Evolutionary conservation across 2,888 invertebrate genomes (phyloP).

Genomic region (Himalopsyche anomala): DNA sequence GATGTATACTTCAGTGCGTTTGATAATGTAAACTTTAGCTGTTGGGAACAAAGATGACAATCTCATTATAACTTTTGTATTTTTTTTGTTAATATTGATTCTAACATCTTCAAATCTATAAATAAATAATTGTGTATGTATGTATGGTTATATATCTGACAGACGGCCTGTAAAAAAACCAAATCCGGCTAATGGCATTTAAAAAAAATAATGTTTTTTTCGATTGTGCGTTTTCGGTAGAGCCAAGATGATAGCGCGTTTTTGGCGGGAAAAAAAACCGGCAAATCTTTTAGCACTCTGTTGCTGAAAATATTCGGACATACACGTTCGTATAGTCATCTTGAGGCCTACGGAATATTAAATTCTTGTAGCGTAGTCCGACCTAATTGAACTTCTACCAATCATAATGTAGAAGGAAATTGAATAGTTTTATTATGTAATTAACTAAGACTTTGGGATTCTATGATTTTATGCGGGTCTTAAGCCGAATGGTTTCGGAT

Average conservation of each 20-base stretch:
- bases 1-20: background rate
- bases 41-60: background rate
- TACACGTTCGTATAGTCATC: background rate
- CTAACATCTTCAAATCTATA: background rate
- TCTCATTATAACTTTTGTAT: background rate
- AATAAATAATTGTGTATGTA: background rate
- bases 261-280: slow-evolving; percentile 2
- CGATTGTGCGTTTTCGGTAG: slow-evolving; percentile 35
- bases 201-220: background rate
- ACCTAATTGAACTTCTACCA: no score
- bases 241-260: slow-evolving; percentile 3
- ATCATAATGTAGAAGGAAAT: no score
- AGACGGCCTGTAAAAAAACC: background rate
- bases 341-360: no score
- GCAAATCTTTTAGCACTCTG: background rate
- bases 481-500: no score
- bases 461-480: no score
- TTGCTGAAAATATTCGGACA: background rate
- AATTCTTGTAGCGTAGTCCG: no score
- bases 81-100: background rate
- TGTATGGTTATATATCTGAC: background rate
- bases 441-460: no score
- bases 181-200: slow-evolving; percentile 43
- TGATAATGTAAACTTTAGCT: background rate
- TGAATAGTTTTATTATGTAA: no score